Conservation (phyloP, 2,797 vertebrate species). For the Clarias pachynema region DNA sequence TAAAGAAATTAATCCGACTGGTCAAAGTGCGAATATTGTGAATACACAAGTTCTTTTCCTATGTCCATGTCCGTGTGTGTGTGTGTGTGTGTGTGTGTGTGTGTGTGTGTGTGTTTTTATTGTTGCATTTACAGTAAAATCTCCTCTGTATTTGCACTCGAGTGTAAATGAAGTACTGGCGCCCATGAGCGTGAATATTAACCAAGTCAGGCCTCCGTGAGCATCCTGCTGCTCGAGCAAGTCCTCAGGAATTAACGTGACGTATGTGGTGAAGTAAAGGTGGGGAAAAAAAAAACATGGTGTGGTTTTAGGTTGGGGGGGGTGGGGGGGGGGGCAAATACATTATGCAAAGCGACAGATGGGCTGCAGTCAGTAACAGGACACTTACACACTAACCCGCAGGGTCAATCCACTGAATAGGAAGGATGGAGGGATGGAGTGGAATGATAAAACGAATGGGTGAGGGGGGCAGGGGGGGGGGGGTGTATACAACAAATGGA, state of each 20-base stretch:
- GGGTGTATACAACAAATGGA: neutral
- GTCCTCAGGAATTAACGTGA: neutral
- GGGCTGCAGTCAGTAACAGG: slow-evolving; percentile 15
- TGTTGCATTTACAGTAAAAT: neutral
- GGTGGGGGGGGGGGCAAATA: neutral
- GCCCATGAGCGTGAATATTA: neutral
- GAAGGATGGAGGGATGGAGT: neutral
- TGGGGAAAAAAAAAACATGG: neutral
- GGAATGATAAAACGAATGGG: neutral
- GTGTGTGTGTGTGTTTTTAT: neutral
- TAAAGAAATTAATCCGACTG: neutral
- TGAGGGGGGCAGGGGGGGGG: too few species aligned
- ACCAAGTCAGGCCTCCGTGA: neutral
- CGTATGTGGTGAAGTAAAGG: neutral
- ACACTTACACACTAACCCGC: slow-evolving; percentile 11
- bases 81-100: neutral
- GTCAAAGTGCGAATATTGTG: neutral
- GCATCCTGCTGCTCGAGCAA: neutral
- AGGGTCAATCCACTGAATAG: neutral
- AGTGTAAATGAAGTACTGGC: neutral
- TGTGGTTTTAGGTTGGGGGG: rapidly evolving
- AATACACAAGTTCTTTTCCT: neutral
- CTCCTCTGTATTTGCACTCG: neutral
- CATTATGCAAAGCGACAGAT: slow-evolving; percentile 28
- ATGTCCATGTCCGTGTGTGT: too few species aligned